Percentiles rank a stretch among this genome's conserved stretches.
These are phyloP conservation scores for Poeciliopsis occidentalis DNA, from an alignment of 2,113 vertebrate genomes.

Conservation along the genomic window DNA sequence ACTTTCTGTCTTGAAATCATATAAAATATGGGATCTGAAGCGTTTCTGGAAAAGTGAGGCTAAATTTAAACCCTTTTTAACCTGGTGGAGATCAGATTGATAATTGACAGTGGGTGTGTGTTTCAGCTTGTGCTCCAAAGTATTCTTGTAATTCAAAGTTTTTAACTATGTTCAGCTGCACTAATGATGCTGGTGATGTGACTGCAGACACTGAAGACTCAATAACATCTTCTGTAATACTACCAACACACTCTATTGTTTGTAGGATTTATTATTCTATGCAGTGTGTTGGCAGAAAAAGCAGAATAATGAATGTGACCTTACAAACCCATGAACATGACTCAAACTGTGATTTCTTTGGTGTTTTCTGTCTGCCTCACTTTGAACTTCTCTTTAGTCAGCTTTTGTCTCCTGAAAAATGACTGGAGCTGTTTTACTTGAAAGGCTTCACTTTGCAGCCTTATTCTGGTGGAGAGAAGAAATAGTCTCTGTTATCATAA, in stretches of 20 bases:
- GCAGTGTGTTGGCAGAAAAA: neutral
- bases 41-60: neutral
- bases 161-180: neutral
- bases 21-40: neutral
- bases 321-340: neutral
- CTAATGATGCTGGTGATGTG: conserved; percentile 1
- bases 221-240: neutral
- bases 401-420: neutral
- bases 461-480: neutral
- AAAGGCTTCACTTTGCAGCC: neutral
- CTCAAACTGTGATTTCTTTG: neutral
- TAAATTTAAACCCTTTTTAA: neutral
- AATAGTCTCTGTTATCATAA: neutral
- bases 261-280: conserved; percentile 33
- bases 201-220: neutral
- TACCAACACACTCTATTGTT: neutral
- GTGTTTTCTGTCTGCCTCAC: neutral
- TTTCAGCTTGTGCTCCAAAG: neutral
- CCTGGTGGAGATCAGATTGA: neutral
- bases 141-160: neutral
- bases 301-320: neutral
- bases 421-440: neutral
- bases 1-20: too few relatives aligned
- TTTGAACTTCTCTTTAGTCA: neutral
- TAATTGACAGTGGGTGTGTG: neutral